These are phyloP conservation scores for Gadopsis bispinosus DNA, from an alignment of 2,797 vertebrate genomes.

Conservation along the genomic window DNA sequence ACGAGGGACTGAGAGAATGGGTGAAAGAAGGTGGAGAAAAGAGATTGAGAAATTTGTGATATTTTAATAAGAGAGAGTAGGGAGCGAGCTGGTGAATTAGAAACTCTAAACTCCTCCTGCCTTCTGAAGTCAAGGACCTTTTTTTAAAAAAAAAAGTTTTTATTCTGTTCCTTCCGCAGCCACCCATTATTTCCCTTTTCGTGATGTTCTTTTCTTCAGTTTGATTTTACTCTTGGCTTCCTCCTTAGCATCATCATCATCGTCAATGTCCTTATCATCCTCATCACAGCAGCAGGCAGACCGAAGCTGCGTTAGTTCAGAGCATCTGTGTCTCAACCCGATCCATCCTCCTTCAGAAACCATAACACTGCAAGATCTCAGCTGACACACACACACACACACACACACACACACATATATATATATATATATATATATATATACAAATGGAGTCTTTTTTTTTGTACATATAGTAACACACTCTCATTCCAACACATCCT, in stretches of 20 bases:
- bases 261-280: slow-evolving; percentile 39
- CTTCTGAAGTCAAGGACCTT: slow-evolving; percentile 80
- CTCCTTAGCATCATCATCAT: slow-evolving; percentile 47
- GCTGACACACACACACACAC: slow-evolving; percentile 6
- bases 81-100: slow-evolving; percentile 66
- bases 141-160: too few relatives aligned
- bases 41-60: slow-evolving; percentile 64
- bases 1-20: slow-evolving; percentile 16
- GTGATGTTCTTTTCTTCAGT: slow-evolving; percentile 42
- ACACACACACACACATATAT: slow-evolving; percentile 2
- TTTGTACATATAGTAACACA: slow-evolving; percentile 44
- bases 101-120: slow-evolving; percentile 79
- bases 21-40: slow-evolving; percentile 30
- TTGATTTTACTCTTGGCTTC: slow-evolving; percentile 67
- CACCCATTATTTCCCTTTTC: slow-evolving; percentile 49
- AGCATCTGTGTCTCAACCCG: slow-evolving; percentile 67
- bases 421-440: slow-evolving; percentile 5
- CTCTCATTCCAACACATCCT: slow-evolving; percentile 38
- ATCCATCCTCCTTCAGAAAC: slow-evolving; percentile 40
- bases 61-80: slow-evolving; percentile 83
- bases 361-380: slow-evolving; percentile 31
- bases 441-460: slow-evolving; percentile 22
- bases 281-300: slow-evolving; percentile 49
- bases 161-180: slow-evolving; percentile 54
- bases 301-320: slow-evolving; percentile 62